These are phyloP conservation scores for Phrynosoma platyrhinos DNA, from an alignment of 2,113 vertebrate genomes.

Conservation along the genomic window DNA sequence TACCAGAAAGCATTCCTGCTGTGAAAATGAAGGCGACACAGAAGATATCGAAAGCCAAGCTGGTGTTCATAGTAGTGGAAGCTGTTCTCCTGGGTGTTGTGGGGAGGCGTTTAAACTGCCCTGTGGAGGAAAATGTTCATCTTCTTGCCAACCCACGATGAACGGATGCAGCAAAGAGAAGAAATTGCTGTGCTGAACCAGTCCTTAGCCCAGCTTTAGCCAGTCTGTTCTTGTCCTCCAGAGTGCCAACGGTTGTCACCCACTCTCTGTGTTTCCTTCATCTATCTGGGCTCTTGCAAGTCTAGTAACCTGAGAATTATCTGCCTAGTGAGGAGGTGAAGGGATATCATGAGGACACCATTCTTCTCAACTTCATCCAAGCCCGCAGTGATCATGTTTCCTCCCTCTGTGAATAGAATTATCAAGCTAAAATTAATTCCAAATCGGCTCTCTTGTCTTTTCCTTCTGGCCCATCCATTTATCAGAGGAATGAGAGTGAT, in stretches of 20 bases:
- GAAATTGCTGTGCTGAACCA: neutral
- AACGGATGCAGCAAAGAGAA: neutral
- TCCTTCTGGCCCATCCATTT: too few relatives aligned
- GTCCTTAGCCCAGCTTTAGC: neutral
- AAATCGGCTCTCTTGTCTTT: too few relatives aligned
- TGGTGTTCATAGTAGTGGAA: slow-evolving; percentile 59
- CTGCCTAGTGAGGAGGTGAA: slow-evolving; percentile 2
- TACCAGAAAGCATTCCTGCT: slow-evolving; percentile 70
- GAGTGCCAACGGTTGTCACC: fast-evolving
- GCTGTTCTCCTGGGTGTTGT: neutral
- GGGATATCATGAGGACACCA: slow-evolving; percentile 12
- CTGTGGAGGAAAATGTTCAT: neutral
- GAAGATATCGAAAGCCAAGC: slow-evolving; percentile 30
- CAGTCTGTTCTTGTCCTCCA: neutral
- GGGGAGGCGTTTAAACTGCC: slow-evolving; percentile 15
- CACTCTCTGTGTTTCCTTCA: neutral
- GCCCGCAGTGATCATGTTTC: neutral
- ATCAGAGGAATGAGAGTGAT: too few relatives aligned
- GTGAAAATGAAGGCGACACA: slow-evolving; percentile 68
- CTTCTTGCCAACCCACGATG: neutral
- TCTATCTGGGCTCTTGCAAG: slow-evolving; percentile 18
- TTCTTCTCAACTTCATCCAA: neutral
- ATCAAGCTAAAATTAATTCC: neutral
- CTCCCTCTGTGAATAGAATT: neutral
- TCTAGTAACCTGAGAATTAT: slow-evolving; percentile 67